Evolutionary conservation across 2,888 invertebrate genomes (phyloP).

Genomic region (Euplexia lucipara): DNA sequence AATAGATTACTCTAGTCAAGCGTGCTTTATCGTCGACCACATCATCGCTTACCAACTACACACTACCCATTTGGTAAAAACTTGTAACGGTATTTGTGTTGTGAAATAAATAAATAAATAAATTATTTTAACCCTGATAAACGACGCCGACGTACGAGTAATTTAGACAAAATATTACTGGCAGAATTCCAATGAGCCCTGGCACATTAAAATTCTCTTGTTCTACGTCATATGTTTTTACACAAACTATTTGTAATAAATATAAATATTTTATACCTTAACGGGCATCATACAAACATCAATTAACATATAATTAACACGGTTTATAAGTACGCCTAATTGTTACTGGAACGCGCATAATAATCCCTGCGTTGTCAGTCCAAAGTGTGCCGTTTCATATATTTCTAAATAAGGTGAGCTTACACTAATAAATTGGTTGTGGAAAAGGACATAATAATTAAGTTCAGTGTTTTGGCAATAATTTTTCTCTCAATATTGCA

Average conservation of each 20-base stretch:
- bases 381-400: conserved; percentile 23
- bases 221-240: not conserved
- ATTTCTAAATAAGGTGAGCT: conserved; percentile 17
- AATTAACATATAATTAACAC: conserved; percentile 17
- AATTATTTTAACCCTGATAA: not conserved
- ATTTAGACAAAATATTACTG: not conserved
- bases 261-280: conserved; percentile 6
- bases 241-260: not conserved
- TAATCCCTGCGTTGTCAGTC: not conserved
- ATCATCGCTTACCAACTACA: too few species aligned
- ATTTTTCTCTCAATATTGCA: not conserved
- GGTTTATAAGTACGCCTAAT: conserved; percentile 24
- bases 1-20: too few species aligned
- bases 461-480: not conserved
- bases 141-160: too few species aligned
- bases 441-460: not conserved
- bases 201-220: conserved; percentile 3
- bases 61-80: too few species aligned
- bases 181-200: not conserved
- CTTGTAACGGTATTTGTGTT: too few species aligned
- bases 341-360: conserved; percentile 1
- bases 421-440: not conserved
- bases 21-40: too few species aligned
- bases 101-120: too few species aligned
- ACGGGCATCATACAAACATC: not conserved